Evolutionary conservation across 2,797 vertebrate genomes (phyloP), one percentile per base, ranked within the genome.

Genomic region (Acestrorhynchus altus): DNA sequence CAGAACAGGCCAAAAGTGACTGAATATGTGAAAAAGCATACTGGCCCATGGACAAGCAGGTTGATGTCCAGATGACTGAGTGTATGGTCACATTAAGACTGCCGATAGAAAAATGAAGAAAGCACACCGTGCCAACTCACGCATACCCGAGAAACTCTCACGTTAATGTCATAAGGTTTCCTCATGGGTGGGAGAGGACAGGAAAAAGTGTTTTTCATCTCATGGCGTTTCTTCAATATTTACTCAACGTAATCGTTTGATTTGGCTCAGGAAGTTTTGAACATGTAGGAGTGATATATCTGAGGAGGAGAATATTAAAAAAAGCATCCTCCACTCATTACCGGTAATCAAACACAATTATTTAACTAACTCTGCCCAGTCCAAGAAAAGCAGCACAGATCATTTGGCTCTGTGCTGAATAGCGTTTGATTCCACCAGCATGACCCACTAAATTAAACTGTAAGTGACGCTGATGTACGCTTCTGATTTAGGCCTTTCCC

Each of bases 371-470:
- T 46, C 69, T 47, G 67, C 28, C 18, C 15, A 22, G 64, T 88
- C 89, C 90, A 92, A 91, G 84, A 88, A 90, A 90, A 90, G 84
- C 89, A 92, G 69, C 39, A 66, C 16, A 76, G 83, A 66, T 83
- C 83, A 85, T 90, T 89, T 83, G 82, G 71, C 72, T 84, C 81
- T 80, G 76, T 76, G 84, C 87, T 87, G 83, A 83, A 85, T 75
- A 61, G 26, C 72, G 42, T 85, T 83, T 83, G 76, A 86, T 85
- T 86, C 78, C 54, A 66, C 70, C 81, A 83, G 81, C 71, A 72
- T 71, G 87, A 85, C 82, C 84, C 79, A 79, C 46, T 81, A 77
- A 81, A 78, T 78, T 54, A 60, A 87, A 85, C 59, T 74, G 63
- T 77, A 84, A 84, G 84, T 77, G 81, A n/a, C 10, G 60, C 47